phyloP scores from a whole-genome alignment of 2,113 vertebrate genomes.

The Poecile atricapillus region DNA sequence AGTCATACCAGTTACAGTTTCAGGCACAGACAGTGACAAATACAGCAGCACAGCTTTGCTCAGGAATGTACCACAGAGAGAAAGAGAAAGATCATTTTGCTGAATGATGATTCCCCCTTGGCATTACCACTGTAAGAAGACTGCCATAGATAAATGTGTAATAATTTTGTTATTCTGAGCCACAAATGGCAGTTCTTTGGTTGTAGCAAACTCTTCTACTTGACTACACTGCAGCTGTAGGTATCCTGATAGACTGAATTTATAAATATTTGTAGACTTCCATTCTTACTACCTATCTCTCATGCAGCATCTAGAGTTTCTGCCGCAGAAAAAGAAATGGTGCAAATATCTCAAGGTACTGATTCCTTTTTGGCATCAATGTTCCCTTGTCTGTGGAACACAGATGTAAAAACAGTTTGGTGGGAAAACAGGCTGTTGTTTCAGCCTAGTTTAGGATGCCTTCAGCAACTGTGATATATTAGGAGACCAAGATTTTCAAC shows the following conservation, averaged over 20 bases:
- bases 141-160: background rate
- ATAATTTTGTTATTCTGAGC: background rate
- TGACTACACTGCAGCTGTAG: background rate
- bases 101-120: background rate
- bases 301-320: background rate
- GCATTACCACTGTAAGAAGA: background rate
- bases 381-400: background rate
- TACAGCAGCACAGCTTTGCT: background rate
- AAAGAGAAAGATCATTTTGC: background rate
- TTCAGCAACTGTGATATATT: background rate
- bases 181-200: background rate
- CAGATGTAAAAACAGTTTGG: background rate
- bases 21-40: background rate
- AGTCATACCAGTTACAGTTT: background rate
- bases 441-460: background rate
- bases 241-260: background rate
- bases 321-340: background rate
- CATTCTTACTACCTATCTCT: background rate
- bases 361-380: background rate
- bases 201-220: background rate
- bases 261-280: background rate
- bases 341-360: background rate
- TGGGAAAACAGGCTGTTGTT: background rate
- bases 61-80: background rate
- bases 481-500: background rate